Conservation (phyloP, 1,140 invertebrate species). For the Drosophila bocki region DNA sequence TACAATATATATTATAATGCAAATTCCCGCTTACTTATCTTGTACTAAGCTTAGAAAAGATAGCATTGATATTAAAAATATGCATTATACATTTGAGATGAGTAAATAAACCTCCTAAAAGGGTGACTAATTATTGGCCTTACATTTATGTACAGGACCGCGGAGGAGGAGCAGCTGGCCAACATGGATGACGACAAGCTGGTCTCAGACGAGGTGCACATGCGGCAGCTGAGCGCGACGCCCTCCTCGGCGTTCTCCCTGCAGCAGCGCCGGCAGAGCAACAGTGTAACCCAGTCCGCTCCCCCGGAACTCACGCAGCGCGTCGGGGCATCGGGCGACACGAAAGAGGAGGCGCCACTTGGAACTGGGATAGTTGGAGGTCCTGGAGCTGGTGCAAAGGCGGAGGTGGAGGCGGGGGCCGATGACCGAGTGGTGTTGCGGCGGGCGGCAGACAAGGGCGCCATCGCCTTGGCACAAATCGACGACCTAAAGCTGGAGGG, state of each 20-base stretch:
- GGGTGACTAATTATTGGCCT: not conserved
- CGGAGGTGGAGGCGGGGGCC: slow-evolving; percentile 18
- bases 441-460: slow-evolving; percentile 53
- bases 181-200: slow-evolving; percentile 82
- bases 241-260: slow-evolving; percentile 51
- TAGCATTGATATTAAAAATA: not conserved
- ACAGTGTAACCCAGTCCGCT: slow-evolving; percentile 62
- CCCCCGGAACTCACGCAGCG: slow-evolving; percentile 60
- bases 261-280: slow-evolving; percentile 62
- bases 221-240: slow-evolving; percentile 74
- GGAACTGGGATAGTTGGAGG: not conserved
- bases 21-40: not conserved
- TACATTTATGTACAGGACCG: slow-evolving; percentile 36
- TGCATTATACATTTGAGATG: not conserved
- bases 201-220: slow-evolving; percentile 76
- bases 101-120: not conserved
- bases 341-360: slow-evolving; percentile 31
- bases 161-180: slow-evolving; percentile 59
- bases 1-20: not conserved
- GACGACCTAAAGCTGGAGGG: slow-evolving; percentile 68
- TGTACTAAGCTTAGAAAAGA: not conserved
- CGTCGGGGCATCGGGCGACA: slow-evolving; percentile 17
- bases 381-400: not conserved
- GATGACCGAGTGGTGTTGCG: slow-evolving; percentile 64
- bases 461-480: slow-evolving; percentile 75